Evolutionary conservation across 2,113 vertebrate species (phyloP).

Genomic region (Pollachius pollachius): DNA sequence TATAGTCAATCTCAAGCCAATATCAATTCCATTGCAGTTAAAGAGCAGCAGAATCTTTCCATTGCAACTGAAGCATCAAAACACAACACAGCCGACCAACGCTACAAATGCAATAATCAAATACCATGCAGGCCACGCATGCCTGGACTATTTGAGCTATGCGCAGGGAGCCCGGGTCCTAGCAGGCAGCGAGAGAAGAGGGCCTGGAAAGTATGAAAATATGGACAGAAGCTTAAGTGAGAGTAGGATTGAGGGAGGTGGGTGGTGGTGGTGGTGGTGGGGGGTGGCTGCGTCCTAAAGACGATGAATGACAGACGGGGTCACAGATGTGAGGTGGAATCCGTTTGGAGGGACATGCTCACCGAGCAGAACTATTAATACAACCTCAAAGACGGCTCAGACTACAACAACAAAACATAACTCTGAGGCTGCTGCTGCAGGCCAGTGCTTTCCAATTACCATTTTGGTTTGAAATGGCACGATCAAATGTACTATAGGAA

Average conservation of each 20-base stretch:
- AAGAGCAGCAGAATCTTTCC: too few relatives aligned
- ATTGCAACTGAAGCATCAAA: too few relatives aligned
- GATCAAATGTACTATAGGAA: slow-evolving; percentile 3
- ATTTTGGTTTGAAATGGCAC: slow-evolving; percentile 34
- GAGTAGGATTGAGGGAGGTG: background rate
- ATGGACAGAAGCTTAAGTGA: background rate
- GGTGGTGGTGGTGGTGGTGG: background rate
- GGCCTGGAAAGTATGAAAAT: background rate
- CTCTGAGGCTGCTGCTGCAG: slow-evolving; percentile 11
- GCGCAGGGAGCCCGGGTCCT: background rate
- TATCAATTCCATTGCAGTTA: too few relatives aligned
- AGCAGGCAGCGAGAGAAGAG: background rate
- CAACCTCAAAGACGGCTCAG: slow-evolving; percentile 18
- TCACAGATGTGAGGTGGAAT: slow-evolving; percentile 45
- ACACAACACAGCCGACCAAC: too few relatives aligned
- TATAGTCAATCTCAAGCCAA: too few relatives aligned
- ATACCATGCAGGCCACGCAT: too few relatives aligned
- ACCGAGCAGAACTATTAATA: slow-evolving; percentile 55
- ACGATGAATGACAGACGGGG: slow-evolving; percentile 50
- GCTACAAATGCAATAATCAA: background rate
- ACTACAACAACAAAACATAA: slow-evolving; percentile 26
- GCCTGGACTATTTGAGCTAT: background rate
- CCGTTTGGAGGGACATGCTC: slow-evolving; percentile 42
- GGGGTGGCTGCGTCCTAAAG: background rate
- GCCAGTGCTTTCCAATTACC: slow-evolving; percentile 38